phyloP scores from a whole-genome alignment of 1,140 invertebrate genomes.

The Nephila pilipes region DNA sequence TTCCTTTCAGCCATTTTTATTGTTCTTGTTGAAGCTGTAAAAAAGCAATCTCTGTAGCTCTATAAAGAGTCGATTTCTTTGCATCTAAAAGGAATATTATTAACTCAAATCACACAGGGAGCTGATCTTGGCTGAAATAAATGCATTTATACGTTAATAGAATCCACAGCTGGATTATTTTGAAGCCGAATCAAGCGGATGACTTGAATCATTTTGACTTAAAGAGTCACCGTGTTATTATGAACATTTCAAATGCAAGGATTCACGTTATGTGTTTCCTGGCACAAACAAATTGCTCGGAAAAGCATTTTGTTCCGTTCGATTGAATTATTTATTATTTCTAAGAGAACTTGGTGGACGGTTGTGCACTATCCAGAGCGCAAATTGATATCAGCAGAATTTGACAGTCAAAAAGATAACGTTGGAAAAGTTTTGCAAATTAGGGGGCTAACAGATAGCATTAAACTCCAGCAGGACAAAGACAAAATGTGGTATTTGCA shows the following conservation, averaged over 20 bases:
- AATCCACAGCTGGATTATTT: not conserved
- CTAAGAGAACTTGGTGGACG: not conserved
- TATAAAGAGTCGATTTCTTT: not conserved
- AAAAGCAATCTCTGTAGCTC: not conserved
- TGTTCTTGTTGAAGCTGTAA: not conserved
- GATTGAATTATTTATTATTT: conserved; percentile 61
- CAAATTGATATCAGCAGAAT: conserved; percentile 44
- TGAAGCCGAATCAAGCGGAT: not conserved
- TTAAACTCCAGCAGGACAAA: not conserved
- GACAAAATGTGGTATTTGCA: not conserved
- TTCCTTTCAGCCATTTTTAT: not conserved
- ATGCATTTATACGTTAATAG: not conserved
- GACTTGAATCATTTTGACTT: not conserved
- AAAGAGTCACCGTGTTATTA: not conserved
- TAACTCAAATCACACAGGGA: not conserved
- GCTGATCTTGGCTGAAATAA: not conserved
- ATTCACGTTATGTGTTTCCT: conserved; percentile 41
- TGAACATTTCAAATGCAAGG: conserved; percentile 43
- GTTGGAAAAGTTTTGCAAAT: not conserved
- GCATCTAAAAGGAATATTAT: not conserved
- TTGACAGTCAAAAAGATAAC: conserved; percentile 44
- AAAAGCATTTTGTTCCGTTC: conserved; percentile 43
- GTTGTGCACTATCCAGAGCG: not conserved
- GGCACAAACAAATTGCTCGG: conserved; percentile 48
- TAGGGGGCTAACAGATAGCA: not conserved